Evolutionary conservation across 2,888 invertebrate genomes (phyloP).

Genomic region (Athalia circularis): DNA sequence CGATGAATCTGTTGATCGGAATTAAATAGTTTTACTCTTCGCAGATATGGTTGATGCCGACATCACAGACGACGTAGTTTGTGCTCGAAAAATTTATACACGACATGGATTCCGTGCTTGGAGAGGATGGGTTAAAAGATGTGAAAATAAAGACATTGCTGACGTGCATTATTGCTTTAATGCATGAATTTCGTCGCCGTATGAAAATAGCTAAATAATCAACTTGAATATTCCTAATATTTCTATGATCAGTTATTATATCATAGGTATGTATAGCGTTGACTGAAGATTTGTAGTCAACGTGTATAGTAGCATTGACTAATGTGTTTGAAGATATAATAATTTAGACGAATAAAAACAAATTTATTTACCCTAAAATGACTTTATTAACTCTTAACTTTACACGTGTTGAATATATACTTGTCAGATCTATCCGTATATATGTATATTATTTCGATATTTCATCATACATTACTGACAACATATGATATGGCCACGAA

Average conservation of each 20-base stretch:
- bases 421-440: constrained; percentile 58
- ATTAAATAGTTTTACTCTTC: constrained; percentile 44
- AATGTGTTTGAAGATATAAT: background rate
- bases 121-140: constrained; percentile 75
- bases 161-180: constrained; percentile 75
- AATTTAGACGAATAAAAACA: background rate
- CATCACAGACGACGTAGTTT: constrained; percentile 74
- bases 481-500: constrained; percentile 30
- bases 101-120: constrained; percentile 76
- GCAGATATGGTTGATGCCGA: constrained; percentile 75
- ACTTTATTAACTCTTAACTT: constrained; percentile 72
- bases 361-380: constrained; percentile 66
- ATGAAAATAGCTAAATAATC: background rate
- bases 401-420: constrained; percentile 70
- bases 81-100: constrained; percentile 74
- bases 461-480: constrained; percentile 47
- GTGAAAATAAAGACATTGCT: constrained; percentile 74
- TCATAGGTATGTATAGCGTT: background rate
- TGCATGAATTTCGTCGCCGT: background rate
- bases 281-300: background rate
- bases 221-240: background rate
- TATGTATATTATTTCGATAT: constrained; percentile 55
- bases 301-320: background rate
- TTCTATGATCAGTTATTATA: background rate
- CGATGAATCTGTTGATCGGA: background rate